A percentile compares a stretch with the other conserved stretches of the same genome.
Conservation (phyloP, 1,140 invertebrate genomes). For the Eriocheir sinensis region DNA sequence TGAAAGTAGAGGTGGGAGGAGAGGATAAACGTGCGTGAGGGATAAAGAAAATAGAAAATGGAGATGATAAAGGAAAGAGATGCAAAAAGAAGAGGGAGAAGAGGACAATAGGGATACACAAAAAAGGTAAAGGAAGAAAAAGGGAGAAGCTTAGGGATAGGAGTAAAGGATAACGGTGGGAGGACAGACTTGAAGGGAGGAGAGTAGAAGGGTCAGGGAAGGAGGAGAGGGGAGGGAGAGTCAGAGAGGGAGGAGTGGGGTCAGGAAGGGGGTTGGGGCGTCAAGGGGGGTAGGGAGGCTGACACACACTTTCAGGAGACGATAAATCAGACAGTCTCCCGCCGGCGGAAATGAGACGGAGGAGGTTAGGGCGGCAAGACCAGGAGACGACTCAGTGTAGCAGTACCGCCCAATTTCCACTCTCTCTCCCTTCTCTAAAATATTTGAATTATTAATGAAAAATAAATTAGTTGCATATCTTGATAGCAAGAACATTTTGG, state of each 20-base stretch:
- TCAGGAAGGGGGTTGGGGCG: no score
- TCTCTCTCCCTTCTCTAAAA: no score
- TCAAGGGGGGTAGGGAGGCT: neutral
- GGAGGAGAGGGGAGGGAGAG: neutral
- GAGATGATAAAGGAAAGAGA: no score
- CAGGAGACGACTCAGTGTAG: constrained; percentile 26
- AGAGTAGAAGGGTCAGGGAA: neutral
- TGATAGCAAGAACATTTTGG: no score
- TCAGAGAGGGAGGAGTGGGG: neutral
- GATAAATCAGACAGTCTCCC: constrained; percentile 50
- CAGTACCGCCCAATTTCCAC: no score
- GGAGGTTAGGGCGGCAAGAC: neutral
- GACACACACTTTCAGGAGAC: neutral
- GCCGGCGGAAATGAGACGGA: constrained; percentile 39
- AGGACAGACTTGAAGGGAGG: neutral
- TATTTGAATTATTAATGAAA: no score
- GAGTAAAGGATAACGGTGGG: neutral
- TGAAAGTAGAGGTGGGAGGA: no score
- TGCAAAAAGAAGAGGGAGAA: neutral
- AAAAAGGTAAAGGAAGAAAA: no score
- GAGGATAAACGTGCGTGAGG: no score
- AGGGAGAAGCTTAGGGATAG: no score
- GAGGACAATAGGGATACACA: neutral
- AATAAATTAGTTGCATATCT: no score
- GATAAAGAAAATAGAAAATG: no score